Percentiles rank a stretch among this genome's conserved stretches.
Evolutionary conservation across 2,113 vertebrate species (phyloP).

Genomic region (Octodon degus): DNA sequence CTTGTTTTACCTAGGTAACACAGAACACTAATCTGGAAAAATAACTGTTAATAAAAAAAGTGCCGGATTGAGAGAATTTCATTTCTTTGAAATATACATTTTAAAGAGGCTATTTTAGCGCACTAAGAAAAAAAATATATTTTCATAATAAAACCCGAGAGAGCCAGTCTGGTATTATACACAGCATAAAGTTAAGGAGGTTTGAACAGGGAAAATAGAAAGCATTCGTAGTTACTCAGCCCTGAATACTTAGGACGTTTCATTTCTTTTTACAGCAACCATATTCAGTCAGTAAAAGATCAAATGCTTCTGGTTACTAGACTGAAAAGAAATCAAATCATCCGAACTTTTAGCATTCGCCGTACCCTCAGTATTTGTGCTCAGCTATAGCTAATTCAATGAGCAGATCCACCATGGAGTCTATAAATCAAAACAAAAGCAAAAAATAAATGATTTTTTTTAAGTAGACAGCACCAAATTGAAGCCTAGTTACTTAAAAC

Average conservation of each 20-base stretch:
- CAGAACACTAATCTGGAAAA: constrained; percentile 65
- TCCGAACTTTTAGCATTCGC: constrained; percentile 78
- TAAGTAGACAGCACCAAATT: neutral
- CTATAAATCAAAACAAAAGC: constrained; percentile 82
- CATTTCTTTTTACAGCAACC: constrained; percentile 84
- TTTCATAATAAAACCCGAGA: constrained; percentile 59
- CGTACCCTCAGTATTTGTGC: constrained; percentile 79
- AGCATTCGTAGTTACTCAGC: constrained; percentile 78
- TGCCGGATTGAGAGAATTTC: constrained; percentile 38
- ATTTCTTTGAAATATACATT: constrained; percentile 60
- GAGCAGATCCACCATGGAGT: constrained; percentile 70
- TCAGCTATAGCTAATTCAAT: constrained; percentile 79
- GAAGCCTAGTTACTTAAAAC: neutral
- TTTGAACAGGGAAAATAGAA: constrained; percentile 76
- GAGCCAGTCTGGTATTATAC: constrained; percentile 27
- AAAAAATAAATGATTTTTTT: neutral
- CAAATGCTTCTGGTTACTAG: constrained; percentile 83
- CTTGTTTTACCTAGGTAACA: constrained; percentile 74
- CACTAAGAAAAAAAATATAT: neutral
- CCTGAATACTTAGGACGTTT: constrained; percentile 82
- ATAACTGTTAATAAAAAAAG: constrained; percentile 56
- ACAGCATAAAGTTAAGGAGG: constrained; percentile 74
- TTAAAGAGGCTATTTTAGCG: constrained; percentile 43
- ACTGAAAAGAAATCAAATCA: constrained; percentile 79
- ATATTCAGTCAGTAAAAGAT: constrained; percentile 85